Percentiles rank a stretch among this genome's conserved stretches.
phyloP scores from a whole-genome alignment of 2,888 invertebrate species.

The Cacoxenus indagator region DNA sequence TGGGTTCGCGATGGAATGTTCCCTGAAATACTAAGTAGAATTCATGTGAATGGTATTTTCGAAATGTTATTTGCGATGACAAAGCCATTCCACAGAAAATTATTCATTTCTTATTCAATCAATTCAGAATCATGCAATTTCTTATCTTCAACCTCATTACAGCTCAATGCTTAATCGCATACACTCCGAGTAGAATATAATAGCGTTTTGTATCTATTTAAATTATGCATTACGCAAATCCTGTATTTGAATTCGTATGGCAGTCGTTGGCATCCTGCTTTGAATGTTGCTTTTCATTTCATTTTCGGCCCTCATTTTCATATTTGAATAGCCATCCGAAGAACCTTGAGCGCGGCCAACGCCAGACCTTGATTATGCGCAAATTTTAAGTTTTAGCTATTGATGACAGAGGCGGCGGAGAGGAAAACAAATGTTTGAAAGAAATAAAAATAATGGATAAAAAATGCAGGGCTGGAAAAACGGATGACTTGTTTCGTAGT shows the following conservation, averaged over 20 bases:
- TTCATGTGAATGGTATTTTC: too few species aligned
- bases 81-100: too few species aligned
- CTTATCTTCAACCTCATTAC: too few species aligned
- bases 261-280: conserved; percentile 33
- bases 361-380: conserved; percentile 38
- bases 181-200: neutral
- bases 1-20: too few species aligned
- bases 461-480: neutral
- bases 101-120: too few species aligned
- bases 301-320: neutral
- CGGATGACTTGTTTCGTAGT: too few species aligned
- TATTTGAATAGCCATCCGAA: neutral
- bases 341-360: conserved; percentile 50
- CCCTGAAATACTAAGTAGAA: too few species aligned
- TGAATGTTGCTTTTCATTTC: conserved; percentile 20
- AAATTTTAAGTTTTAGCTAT: neutral
- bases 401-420: neutral
- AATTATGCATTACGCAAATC: conserved; percentile 26
- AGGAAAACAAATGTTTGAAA: neutral
- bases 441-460: neutral
- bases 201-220: neutral
- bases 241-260: conserved; percentile 12
- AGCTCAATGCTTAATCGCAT: neutral
- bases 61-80: too few species aligned
- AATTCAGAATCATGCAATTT: too few species aligned